Evolutionary conservation across 2,797 vertebrate species (phyloP), one percentile per base, ranked within the genome.

Genomic region (Poecilia picta): DNA sequence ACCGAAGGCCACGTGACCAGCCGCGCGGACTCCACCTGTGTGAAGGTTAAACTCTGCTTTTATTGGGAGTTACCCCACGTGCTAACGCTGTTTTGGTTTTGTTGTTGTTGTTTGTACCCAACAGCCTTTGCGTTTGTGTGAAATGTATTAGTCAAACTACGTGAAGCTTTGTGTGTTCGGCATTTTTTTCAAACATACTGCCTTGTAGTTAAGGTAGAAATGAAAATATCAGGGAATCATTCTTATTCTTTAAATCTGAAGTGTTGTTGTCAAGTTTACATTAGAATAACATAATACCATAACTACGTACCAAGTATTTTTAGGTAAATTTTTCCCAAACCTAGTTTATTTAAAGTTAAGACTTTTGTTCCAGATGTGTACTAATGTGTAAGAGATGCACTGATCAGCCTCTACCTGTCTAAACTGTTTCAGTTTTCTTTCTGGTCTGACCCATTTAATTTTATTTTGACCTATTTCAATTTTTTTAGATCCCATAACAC

Each of bases 1-100:
- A 91, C 77, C 5, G 33, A 80, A 15, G 25, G 62, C 4, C 95
- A 96, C 92, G 92, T 96, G 94, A 94, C 77, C 88, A 68, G 77
- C 88, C 92, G 87, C 90, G 89, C 94, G 90, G 87, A 45, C 4
- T 16, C 25, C 68, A 45, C 25, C 12, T 45, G 66, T 70, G 25
- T 68, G 3, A 25, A 11, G 39, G 39, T 25, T 25, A 8, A 10
- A 36, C 62, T 39, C 49, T 8, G 18, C 2, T 66, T 31, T 62
- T 28, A 57, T n/a, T 2, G 55, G 55, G 23, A 57, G n/a, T 12
- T 57, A n/a, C 11, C 25, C 10, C 53, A 23, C 8, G 5, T 55
- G 10, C 20, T 8, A 4, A n/a, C 53, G 25, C n/a, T 57, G 25
- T 20, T 47, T 49, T 47, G 15, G 47, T 20, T 49, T 5, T 49